phyloP scores from a whole-genome alignment of 2,797 vertebrate genomes.

The Peromyscus attwateri region DNA sequence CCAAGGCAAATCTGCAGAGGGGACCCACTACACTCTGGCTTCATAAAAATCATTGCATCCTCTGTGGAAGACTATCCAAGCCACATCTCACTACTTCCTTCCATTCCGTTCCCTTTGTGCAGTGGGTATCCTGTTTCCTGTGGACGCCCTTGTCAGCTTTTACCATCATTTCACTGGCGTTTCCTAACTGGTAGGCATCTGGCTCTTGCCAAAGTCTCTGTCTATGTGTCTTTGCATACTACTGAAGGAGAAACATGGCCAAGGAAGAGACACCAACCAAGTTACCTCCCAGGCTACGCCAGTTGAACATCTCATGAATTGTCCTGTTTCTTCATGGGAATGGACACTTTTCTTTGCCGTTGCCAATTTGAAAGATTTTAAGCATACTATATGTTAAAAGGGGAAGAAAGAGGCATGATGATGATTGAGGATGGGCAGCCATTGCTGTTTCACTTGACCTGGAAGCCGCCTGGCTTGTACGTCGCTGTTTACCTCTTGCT shows the following conservation, averaged over 20 bases:
- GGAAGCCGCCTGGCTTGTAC: neutral
- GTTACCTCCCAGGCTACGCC: neutral
- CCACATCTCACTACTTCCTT: neutral
- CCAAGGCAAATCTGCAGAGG: neutral
- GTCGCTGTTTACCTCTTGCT: neutral
- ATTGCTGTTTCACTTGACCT: neutral
- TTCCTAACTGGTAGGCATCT: neutral
- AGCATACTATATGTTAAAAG: neutral
- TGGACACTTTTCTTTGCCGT: neutral
- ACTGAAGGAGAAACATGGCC: neutral
- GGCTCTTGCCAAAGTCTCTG: neutral
- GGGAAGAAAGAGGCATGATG: neutral
- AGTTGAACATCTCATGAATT: neutral
- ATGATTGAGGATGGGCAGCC: neutral
- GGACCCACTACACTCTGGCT: neutral
- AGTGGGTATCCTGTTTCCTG: neutral
- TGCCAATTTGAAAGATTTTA: neutral
- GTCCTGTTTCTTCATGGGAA: neutral
- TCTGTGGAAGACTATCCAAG: neutral
- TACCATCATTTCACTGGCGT: neutral
- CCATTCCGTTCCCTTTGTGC: neutral
- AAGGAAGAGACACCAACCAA: neutral
- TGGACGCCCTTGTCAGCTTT: neutral
- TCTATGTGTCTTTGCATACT: neutral
- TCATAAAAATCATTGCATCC: conserved; percentile 4